Percentiles rank a stretch among this genome's conserved stretches.
Conservation (phyloP, 53 echinoderm and acorn worm species). For the Echinarachnius parma region DNA sequence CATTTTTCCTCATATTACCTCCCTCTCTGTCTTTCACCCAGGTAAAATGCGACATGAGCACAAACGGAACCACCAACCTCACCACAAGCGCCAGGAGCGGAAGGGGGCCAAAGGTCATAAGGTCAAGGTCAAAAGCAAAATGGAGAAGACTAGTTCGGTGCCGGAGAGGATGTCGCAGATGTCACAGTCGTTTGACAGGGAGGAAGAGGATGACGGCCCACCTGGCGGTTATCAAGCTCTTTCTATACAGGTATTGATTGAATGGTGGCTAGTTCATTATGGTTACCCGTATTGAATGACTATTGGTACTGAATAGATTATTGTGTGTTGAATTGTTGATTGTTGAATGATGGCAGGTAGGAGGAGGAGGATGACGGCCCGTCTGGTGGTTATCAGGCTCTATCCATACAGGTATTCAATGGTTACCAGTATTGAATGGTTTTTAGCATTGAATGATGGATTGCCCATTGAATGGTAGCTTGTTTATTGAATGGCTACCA, state of each 20-base stretch:
- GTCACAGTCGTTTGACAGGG: too few species aligned
- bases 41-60: slow-evolving; percentile 74
- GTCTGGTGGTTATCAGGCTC: slow-evolving; percentile 83
- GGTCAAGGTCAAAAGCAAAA: slow-evolving; percentile 36
- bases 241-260: slow-evolving; percentile 83
- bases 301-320: too few species aligned
- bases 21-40: too few species aligned
- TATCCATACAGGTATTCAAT: slow-evolving; percentile 96
- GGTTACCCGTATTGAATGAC: too few species aligned
- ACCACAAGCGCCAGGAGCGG: slow-evolving; percentile 51
- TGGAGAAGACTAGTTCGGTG: slow-evolving; percentile 74
- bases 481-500: too few species aligned
- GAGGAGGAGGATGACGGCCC: slow-evolving; percentile 67
- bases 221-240: slow-evolving; percentile 88
- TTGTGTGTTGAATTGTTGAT: too few species aligned
- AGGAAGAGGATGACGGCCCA: slow-evolving; percentile 61
- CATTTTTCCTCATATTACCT: too few species aligned
- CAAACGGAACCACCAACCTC: slow-evolving; percentile 57
- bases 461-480: too few species aligned
- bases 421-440: too few species aligned
- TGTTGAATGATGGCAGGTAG: slow-evolving; percentile 54
- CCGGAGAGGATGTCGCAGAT: slow-evolving; percentile 78
- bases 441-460: too few species aligned
- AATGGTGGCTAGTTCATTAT: too few species aligned
- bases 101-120: slow-evolving; percentile 47